Conservation (phyloP, 2,797 vertebrate genomes). For the Notoglanidium macrostoma region DNA sequence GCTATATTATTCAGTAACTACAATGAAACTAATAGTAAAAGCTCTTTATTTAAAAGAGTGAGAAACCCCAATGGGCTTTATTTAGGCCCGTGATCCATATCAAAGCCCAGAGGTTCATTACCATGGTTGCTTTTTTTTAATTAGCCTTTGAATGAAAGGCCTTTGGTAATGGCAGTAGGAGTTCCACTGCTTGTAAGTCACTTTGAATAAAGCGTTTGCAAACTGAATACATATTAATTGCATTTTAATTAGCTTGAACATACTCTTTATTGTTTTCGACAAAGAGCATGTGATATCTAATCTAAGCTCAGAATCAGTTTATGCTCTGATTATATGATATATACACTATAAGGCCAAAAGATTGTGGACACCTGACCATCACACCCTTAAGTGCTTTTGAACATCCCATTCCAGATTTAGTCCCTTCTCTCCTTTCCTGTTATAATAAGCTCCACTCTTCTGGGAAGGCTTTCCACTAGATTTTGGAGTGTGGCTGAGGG, state of each 20-base stretch:
- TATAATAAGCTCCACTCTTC: neutral
- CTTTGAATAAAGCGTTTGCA: neutral
- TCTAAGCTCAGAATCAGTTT: neutral
- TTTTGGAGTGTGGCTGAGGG: neutral
- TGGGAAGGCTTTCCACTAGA: neutral
- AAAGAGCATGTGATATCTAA: neutral
- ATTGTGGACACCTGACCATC: neutral
- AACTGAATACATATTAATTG: neutral
- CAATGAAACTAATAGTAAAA: neutral
- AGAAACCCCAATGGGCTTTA: neutral
- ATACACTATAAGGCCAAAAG: neutral
- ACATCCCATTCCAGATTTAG: neutral
- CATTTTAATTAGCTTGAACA: neutral
- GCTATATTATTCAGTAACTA: neutral
- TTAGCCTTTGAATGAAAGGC: neutral
- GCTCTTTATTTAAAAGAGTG: neutral
- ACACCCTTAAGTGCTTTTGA: neutral
- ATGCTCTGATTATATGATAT: neutral
- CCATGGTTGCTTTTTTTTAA: neutral
- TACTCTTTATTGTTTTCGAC: too few relatives aligned
- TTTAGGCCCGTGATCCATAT: constrained; percentile 1
- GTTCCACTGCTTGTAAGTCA: neutral
- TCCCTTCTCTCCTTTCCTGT: neutral
- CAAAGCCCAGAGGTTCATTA: neutral
- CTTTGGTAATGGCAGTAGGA: neutral